Conservation (phyloP, 2,113 vertebrate genomes). For the Circaetus cinerascens region DNA sequence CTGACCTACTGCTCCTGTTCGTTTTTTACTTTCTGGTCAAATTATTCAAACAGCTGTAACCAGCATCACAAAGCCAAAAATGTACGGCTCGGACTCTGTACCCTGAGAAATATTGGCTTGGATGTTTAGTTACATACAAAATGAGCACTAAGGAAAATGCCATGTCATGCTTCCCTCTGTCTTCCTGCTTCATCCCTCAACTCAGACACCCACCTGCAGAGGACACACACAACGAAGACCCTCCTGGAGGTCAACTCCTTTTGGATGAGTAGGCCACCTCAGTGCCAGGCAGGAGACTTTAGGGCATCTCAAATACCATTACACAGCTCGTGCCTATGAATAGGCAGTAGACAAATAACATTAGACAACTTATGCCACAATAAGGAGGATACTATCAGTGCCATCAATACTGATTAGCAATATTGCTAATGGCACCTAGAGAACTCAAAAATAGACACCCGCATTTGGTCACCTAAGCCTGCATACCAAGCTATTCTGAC, state of each 20-base stretch:
- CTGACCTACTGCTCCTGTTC: not conserved
- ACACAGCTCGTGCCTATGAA: not conserved
- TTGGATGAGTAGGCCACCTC: not conserved
- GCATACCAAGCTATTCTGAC: no score
- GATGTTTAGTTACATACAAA: not conserved
- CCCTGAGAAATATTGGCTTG: not conserved
- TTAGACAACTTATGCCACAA: no score
- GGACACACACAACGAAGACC: not conserved
- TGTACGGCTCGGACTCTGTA: rapidly evolving
- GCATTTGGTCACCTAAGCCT: not conserved
- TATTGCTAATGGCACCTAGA: no score
- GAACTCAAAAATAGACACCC: not conserved
- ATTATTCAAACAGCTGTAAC: not conserved
- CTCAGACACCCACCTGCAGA: no score
- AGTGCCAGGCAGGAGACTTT: not conserved
- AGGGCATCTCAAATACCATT: not conserved
- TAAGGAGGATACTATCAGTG: not conserved
- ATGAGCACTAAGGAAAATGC: not conserved
- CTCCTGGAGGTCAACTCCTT: no score
- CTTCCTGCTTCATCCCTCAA: not conserved
- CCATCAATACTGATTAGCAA: no score
- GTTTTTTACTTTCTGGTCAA: not conserved
- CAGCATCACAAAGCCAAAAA: not conserved
- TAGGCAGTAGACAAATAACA: not conserved
- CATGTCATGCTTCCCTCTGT: not conserved